Conservation (phyloP, 2,888 invertebrate genomes). For the Drosophila mettleri region DNA sequence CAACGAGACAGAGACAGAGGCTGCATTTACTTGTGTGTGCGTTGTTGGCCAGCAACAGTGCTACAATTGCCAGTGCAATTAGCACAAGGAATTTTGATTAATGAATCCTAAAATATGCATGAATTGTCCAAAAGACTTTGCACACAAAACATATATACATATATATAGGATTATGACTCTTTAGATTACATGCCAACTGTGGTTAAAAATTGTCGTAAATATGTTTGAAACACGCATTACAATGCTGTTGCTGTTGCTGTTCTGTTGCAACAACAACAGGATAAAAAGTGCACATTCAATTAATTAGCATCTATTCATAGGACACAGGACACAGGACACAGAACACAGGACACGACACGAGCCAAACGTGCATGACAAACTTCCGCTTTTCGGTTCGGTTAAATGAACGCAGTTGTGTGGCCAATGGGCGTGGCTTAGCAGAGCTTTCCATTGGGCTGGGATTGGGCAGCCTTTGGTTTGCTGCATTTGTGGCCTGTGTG, state of each 20-base stretch:
- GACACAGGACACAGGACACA: slow-evolving; percentile 29
- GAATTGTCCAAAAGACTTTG: slow-evolving; percentile 11
- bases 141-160: slow-evolving; percentile 6
- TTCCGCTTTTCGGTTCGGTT: slow-evolving; percentile 66
- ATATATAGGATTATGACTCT: slow-evolving; percentile 12
- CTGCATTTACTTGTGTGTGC: slow-evolving; percentile 8
- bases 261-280: background rate
- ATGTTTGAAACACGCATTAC: slow-evolving; percentile 14
- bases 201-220: slow-evolving; percentile 18
- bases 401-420: slow-evolving; percentile 61
- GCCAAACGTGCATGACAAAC: slow-evolving; percentile 67
- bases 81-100: slow-evolving; percentile 56
- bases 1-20: slow-evolving; percentile 6
- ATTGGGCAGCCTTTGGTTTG: slow-evolving; percentile 21
- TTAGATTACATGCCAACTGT: slow-evolving; percentile 21
- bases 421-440: slow-evolving; percentile 39
- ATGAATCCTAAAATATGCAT: slow-evolving; percentile 37
- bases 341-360: slow-evolving; percentile 32
- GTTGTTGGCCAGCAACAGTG: slow-evolving; percentile 27
- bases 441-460: slow-evolving; percentile 7
- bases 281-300: slow-evolving; percentile 53
- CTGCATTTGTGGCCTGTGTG: slow-evolving; percentile 57
- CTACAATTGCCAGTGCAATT: slow-evolving; percentile 58
- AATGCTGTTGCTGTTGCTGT: background rate
- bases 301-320: slow-evolving; percentile 70